Evolutionary conservation across 2,797 vertebrate species (phyloP), one percentile per base, ranked within the genome.

Genomic region (Dendrocincla fuliginosa): DNA sequence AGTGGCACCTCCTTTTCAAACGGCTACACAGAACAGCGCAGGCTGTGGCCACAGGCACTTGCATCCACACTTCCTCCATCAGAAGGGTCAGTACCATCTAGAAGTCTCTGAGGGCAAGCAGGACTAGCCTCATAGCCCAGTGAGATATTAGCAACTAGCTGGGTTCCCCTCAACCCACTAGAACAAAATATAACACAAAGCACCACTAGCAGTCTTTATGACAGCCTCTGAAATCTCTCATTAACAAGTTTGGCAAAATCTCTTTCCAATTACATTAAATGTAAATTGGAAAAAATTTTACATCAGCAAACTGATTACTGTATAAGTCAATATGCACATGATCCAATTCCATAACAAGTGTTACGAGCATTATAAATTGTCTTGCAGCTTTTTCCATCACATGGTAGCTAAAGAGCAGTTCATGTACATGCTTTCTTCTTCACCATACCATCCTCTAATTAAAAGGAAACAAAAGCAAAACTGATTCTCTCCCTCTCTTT

Each of bases 241-340:
- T 78, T 90, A 80, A 77, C 24, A 68, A 76, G 30, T 67, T 14
- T 87, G 86, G 81, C 77, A 93, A 94, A 92, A 71, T 25, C 56
- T 87, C 76, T 75, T 87, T 69, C 64, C 89, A 85, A 81, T 85
- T 92, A 87, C 32, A 67, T 76, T 56, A 90, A 95, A 86, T 39
- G 44, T 49, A 87, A 96, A 82, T 61, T 64, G 47, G 83, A 17
- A 39, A 73, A 78, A 87, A 70, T 59, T 20, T 55, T 76, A 59
- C 15, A 89, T 71, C 57, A 90, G 84, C 69, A 89, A 93, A 73
- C 53, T 88, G 61, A 92, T 84, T 89, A 84, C 80, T 84, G 60
- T 24, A 0, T 46, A 87, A 77, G 39, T 87, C 78, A 90, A 78
- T 25, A 84, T 1, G 73, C 61, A 70, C 61, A 35, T 19, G 60